These are phyloP conservation scores for Catostomus latipinnis DNA, from an alignment of 2,797 vertebrate genomes.

Conservation along the genomic window DNA sequence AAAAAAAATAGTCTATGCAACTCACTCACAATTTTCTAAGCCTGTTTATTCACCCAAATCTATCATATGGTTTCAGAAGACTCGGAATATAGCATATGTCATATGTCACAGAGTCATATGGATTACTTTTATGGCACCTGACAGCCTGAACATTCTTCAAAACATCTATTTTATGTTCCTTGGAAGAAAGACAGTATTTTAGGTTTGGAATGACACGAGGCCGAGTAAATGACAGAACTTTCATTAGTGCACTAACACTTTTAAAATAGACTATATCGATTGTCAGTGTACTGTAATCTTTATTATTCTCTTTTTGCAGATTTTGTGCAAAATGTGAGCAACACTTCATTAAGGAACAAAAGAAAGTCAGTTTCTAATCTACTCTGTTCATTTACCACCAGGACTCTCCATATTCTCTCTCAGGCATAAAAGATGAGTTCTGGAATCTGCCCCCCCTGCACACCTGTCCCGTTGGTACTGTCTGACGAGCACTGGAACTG, in stretches of 20 bases:
- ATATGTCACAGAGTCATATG: too few species aligned
- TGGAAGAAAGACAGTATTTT: too few species aligned
- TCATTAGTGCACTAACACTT: neutral
- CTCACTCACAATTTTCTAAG: neutral
- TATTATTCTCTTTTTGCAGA: neutral
- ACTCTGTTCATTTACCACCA: neutral
- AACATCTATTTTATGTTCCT: too few species aligned
- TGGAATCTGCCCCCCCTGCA: conserved; percentile 96
- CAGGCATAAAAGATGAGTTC: conserved; percentile 98
- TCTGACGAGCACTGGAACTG: conserved; percentile 99
- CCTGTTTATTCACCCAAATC: neutral
- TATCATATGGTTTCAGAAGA: too few species aligned
- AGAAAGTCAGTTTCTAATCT: neutral
- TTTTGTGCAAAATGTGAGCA: conserved; percentile 17
- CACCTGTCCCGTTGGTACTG: conserved; percentile 97
- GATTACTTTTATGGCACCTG: too few species aligned
- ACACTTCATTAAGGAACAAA: conserved; percentile 32
- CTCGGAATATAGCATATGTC: too few species aligned
- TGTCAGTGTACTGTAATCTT: conserved; percentile 22
- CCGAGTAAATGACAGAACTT: too few species aligned
- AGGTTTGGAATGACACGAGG: too few species aligned
- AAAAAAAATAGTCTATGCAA: neutral
- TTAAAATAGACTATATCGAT: conserved; percentile 16
- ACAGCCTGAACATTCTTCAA: too few species aligned
- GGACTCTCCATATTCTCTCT: conserved; percentile 54